These are phyloP conservation scores for Collichthys lucidus DNA, from an alignment of 2,113 vertebrate species.

Conservation along the genomic window DNA sequence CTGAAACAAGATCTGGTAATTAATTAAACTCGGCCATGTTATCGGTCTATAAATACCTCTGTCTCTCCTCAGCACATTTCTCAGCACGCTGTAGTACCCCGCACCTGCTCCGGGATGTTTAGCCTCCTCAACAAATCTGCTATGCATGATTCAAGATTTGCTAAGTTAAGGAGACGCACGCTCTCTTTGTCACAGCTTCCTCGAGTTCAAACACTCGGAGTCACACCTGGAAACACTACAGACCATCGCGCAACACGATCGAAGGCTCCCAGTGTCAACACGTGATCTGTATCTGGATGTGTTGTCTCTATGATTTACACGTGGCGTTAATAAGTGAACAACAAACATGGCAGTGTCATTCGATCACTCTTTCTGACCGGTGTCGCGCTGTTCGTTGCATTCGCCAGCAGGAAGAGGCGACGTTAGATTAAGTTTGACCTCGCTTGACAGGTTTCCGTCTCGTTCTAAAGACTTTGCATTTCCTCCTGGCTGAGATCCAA, in stretches of 20 bases:
- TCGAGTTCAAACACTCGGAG: neutral
- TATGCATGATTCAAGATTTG: constrained; percentile 19
- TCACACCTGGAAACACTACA: constrained; percentile 14
- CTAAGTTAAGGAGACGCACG: neutral
- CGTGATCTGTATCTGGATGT: no score
- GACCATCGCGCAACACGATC: neutral
- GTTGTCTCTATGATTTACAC: neutral
- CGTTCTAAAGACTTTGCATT: no score
- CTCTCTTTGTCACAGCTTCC: neutral
- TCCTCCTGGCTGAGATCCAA: neutral
- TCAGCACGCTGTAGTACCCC: neutral
- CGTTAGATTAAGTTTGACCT: neutral
- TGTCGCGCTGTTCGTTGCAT: neutral
- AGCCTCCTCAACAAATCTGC: constrained; percentile 43
- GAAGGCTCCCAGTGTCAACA: neutral
- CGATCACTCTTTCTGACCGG: neutral
- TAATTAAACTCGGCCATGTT: constrained; percentile 59
- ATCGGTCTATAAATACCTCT: constrained; percentile 61
- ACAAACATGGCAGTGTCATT: neutral
- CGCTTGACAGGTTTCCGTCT: no score
- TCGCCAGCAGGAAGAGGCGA: neutral
- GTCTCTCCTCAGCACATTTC: constrained; percentile 33
- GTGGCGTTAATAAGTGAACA: neutral
- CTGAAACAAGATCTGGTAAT: constrained; percentile 56
- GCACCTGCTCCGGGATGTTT: constrained; percentile 57